phyloP scores from a whole-genome alignment of 2,797 vertebrate species.

The Cossypha dichroa region DNA sequence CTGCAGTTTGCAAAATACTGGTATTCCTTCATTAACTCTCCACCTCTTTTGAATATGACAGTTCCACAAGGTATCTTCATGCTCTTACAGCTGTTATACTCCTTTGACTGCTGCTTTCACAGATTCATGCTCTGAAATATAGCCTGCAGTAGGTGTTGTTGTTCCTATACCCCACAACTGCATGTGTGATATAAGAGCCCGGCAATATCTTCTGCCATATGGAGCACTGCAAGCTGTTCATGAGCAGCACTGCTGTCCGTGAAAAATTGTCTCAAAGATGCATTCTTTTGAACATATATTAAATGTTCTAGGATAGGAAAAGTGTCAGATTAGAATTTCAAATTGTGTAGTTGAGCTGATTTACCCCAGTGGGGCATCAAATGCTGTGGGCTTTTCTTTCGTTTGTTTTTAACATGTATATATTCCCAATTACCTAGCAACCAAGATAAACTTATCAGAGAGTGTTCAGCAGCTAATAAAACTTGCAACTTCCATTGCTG shows the following conservation, averaged over 20 bases:
- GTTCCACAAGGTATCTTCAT: neutral
- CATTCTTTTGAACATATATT: neutral
- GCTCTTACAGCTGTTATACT: neutral
- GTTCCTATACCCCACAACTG: neutral
- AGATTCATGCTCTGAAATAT: neutral
- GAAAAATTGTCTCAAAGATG: neutral
- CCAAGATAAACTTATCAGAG: neutral
- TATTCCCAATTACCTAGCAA: neutral
- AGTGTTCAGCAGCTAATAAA: neutral
- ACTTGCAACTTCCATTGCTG: neutral
- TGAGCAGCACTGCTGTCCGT: neutral
- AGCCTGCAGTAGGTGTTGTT: neutral
- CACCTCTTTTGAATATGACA: neutral
- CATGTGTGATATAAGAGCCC: neutral
- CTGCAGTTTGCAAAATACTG: neutral
- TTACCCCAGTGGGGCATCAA: neutral
- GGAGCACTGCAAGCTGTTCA: neutral
- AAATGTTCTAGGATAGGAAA: neutral
- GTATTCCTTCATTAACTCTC: neutral
- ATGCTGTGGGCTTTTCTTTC: neutral
- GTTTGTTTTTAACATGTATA: neutral
- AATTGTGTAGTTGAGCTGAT: neutral
- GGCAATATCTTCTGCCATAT: neutral
- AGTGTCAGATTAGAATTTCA: neutral
- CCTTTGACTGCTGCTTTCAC: neutral